phyloP scores from a whole-genome alignment of 2,113 vertebrate species.

The Corythaixoides concolor region DNA sequence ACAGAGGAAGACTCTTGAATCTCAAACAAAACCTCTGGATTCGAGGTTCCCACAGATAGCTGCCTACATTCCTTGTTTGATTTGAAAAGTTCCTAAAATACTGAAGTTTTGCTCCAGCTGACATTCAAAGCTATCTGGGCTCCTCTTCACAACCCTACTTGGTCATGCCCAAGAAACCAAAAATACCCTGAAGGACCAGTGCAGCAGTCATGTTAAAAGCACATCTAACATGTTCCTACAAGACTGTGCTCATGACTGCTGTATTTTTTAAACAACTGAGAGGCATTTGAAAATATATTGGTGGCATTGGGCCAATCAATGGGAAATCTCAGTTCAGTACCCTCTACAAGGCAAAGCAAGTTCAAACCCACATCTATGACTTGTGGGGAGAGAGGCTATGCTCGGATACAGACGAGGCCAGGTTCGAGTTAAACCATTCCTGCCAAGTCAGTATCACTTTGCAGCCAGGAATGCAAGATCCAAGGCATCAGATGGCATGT shows the following conservation, averaged over 20 bases:
- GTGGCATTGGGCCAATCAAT: neutral
- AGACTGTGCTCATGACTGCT: neutral
- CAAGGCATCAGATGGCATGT: constrained; percentile 2
- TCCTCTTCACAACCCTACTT: neutral
- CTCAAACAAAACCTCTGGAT: neutral
- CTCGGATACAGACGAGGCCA: neutral
- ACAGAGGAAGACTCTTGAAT: neutral
- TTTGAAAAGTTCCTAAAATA: neutral
- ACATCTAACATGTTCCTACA: neutral
- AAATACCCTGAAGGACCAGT: neutral
- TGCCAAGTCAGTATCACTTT: neutral
- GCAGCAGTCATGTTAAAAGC: neutral
- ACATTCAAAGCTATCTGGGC: neutral
- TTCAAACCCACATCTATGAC: neutral
- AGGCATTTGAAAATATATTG: neutral
- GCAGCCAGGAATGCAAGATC: neutral
- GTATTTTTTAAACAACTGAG: neutral
- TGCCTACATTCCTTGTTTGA: neutral
- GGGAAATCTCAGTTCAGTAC: neutral
- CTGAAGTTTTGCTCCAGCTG: neutral
- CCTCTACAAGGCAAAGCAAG: neutral
- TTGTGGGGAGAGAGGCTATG: neutral
- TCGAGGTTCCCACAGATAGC: neutral
- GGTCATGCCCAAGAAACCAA: neutral
- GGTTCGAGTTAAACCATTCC: neutral